These are phyloP conservation scores for Ennomos fuscantarius DNA, from an alignment of 2,888 invertebrate species.

Conservation along the genomic window DNA sequence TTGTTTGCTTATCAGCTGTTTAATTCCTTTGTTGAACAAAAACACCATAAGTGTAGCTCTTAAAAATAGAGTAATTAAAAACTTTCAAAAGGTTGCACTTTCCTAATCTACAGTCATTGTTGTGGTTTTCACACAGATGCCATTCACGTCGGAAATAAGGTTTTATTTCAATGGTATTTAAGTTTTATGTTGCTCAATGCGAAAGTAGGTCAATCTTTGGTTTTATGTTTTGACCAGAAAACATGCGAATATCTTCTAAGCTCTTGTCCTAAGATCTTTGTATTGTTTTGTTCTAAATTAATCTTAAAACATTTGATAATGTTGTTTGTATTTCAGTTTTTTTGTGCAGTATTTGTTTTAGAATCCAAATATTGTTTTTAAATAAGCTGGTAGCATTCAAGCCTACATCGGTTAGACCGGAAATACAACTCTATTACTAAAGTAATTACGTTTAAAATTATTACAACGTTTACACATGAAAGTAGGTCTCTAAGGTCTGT, in stretches of 20 bases:
- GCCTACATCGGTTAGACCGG: constrained; percentile 5
- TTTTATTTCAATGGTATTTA: constrained; percentile 20
- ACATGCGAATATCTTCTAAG: neutral
- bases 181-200: constrained; percentile 10
- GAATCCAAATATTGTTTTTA: no score
- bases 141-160: constrained; percentile 4
- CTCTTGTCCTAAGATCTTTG: no score
- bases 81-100: constrained; percentile 18
- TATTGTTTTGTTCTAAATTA: no score
- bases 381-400: neutral
- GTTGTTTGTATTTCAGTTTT: no score
- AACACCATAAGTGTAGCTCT: constrained; percentile 9
- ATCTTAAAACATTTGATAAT: no score
- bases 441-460: constrained; percentile 28
- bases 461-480: constrained; percentile 13
- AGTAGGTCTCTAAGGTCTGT: constrained; percentile 18
- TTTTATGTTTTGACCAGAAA: neutral
- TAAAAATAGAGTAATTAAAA: constrained; percentile 10
- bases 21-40: constrained; percentile 17
- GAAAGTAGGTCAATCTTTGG: constrained; percentile 20
- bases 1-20: constrained; percentile 17
- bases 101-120: constrained; percentile 28
- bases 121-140: constrained; percentile 16
- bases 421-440: constrained; percentile 22
- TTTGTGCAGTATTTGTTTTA: no score